phyloP scores from a whole-genome alignment of 2,113 vertebrate species.

The Psilopsiagon aurifrons region DNA sequence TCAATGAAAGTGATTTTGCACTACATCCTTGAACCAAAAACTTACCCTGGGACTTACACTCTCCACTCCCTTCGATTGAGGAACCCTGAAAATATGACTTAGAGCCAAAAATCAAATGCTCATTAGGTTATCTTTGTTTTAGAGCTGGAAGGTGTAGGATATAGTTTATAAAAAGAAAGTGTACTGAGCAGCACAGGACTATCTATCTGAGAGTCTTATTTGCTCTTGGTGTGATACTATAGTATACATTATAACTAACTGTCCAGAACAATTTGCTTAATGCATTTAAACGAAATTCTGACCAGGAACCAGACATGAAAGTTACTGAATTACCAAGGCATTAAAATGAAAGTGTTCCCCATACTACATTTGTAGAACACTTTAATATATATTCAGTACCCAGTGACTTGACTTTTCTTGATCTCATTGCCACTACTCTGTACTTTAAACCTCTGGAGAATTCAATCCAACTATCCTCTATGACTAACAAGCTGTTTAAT shows the following conservation, averaged over 20 bases:
- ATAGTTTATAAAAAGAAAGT: background rate
- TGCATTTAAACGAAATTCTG: conserved; percentile 33
- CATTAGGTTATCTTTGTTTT: background rate
- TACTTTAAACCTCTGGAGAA: conserved; percentile 54
- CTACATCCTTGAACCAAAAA: background rate
- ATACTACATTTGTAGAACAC: conserved; percentile 2
- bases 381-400: conserved; percentile 60
- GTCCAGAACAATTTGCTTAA: conserved; percentile 34
- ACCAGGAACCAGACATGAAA: conserved; percentile 13
- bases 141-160: background rate
- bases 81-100: background rate
- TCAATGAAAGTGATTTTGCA: background rate
- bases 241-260: background rate
- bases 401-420: conserved; percentile 46
- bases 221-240: background rate
- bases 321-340: conserved; percentile 31
- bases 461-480: conserved; percentile 32
- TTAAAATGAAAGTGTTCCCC: conserved; percentile 50
- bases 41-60: background rate
- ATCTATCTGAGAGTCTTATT: background rate
- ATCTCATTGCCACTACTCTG: conserved; percentile 46
- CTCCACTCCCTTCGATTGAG: background rate
- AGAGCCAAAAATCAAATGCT: background rate
- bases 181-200: background rate
- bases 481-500: conserved; percentile 72